phyloP scores from a whole-genome alignment of 2,113 vertebrate genomes.

The Hiodon tergisus region DNA sequence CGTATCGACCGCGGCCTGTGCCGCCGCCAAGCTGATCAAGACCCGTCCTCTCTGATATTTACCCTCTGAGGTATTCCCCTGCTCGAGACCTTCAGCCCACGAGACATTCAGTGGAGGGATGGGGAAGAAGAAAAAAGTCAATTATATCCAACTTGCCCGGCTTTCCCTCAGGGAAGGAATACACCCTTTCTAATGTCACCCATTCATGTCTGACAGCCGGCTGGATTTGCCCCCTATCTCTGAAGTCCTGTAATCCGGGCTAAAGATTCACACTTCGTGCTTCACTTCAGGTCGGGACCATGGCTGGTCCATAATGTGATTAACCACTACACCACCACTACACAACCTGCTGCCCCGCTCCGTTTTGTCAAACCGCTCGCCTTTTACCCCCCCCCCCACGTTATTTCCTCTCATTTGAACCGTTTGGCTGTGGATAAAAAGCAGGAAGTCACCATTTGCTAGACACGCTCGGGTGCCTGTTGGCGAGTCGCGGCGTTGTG shows the following conservation, averaged over 20 bases:
- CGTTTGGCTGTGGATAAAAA: too few species aligned
- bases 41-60: constrained; percentile 53
- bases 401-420: too few species aligned
- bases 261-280: constrained; percentile 58
- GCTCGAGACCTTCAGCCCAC: constrained; percentile 50
- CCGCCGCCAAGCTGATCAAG: constrained; percentile 53
- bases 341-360: not conserved
- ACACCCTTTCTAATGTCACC: constrained; percentile 66
- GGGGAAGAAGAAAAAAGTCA: constrained; percentile 48
- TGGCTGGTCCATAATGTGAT: constrained; percentile 34
- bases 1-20: constrained; percentile 60
- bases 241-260: constrained; percentile 66
- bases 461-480: too few species aligned
- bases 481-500: too few species aligned
- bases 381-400: too few species aligned
- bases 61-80: constrained; percentile 53
- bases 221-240: constrained; percentile 57
- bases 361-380: not conserved
- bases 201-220: constrained; percentile 64
- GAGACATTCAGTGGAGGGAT: constrained; percentile 47
- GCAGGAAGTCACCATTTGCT: too few species aligned
- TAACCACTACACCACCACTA: constrained; percentile 30
- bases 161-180: constrained; percentile 60
- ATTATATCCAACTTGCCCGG: constrained; percentile 54
- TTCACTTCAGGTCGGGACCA: constrained; percentile 42